These are phyloP conservation scores for Caenorhabditis sulstoni DNA, from an alignment of 2,888 invertebrate species.

Conservation along the genomic window DNA sequence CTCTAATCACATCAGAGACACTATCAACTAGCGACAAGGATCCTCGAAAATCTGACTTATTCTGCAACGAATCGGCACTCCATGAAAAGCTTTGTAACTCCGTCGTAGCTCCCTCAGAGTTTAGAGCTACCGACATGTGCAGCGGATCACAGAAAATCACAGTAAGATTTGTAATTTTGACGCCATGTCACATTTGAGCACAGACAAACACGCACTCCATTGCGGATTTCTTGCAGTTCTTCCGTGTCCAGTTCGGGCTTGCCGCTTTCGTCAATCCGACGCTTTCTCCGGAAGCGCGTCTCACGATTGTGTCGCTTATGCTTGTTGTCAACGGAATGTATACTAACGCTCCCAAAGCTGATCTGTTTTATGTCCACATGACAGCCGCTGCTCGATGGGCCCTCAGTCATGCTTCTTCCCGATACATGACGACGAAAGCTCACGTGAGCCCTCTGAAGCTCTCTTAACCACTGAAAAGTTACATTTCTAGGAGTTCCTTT, in stretches of 20 bases:
- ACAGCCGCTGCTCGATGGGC: not conserved
- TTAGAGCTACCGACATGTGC: too few species aligned
- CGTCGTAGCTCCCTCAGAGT: too few species aligned
- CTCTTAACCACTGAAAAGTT: not conserved
- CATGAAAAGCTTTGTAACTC: too few species aligned
- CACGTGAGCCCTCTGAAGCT: not conserved
- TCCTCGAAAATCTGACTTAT: not conserved
- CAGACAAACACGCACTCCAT: too few species aligned
- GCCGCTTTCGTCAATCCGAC: not conserved
- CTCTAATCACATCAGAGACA: not conserved
- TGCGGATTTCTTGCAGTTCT: not conserved
- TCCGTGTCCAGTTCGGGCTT: not conserved
- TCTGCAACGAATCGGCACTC: too few species aligned
- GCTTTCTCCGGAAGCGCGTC: not conserved
- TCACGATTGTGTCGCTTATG: not conserved
- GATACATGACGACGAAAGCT: conserved; percentile 4
- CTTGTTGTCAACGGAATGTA: not conserved
- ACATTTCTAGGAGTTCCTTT: conserved; percentile 7
- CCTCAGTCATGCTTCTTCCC: not conserved
- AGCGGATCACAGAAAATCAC: not conserved
- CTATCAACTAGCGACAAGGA: not conserved
- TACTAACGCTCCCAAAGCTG: not conserved
- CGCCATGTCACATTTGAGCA: not conserved
- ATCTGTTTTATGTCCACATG: not conserved
- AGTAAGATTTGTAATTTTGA: not conserved